Evolutionary conservation across 2,113 vertebrate genomes (phyloP), one percentile per base, ranked within the genome.

Genomic region (Hystrix brachyura): DNA sequence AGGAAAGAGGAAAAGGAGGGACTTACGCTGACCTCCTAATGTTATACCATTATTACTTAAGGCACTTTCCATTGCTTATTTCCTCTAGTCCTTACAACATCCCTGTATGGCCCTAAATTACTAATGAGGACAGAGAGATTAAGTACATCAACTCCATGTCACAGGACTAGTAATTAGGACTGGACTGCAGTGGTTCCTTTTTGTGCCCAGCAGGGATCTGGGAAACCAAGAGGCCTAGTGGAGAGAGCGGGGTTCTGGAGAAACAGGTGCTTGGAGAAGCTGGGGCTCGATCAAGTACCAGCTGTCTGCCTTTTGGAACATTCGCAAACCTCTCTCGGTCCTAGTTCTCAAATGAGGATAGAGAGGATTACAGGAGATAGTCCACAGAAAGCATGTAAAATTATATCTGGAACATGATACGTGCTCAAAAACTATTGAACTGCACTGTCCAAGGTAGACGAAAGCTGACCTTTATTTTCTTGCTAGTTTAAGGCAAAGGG

Each of bases 391-490:
- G 25, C 32, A 95, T 90, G 34, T 23, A 64, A 8, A 27, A 91
- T 19, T 21, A 17, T 27, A 84, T 80, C 18, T 76, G 65, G 27
- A 87, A 82, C 38, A 78, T 1, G 19, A 67, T 34, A 32, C 27
- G 29, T 53, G 48, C 13, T 92, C 55, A 46, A 90, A 92, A 65
- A 38, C 38, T 38, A 38, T 38, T 62, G 51, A 69, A 78, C 1
- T 48, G 3, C 6, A 87, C 23, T 53, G 38, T 57, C 34, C 19
- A 27, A 87, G 29, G 55, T 53, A 8, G 57, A 59, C 11, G 67
- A n/a, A 43, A 48, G 9, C 25, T 78, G 48, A 86, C 32, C 17
- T 94, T 86, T 85, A 69, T n/a, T 57, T 74, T 89, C 64, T 89
- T 71, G 13, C 65, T 80, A 13, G 11, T 88, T 85, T n/a, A 48